phyloP scores from a whole-genome alignment of 2,113 vertebrate genomes.

The Apteryx mantelli region DNA sequence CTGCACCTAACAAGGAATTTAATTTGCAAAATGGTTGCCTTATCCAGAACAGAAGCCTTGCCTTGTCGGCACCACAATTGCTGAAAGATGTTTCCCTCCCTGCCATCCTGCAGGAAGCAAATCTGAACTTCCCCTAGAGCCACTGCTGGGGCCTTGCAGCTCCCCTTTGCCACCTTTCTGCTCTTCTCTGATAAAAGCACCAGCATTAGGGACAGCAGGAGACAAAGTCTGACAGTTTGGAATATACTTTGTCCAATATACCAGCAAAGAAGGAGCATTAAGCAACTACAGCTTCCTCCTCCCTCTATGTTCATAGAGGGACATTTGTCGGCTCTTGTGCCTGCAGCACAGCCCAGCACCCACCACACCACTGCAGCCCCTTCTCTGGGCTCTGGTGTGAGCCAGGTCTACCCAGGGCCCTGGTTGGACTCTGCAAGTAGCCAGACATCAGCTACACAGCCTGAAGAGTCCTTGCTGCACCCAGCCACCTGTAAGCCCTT shows the following conservation, averaged over 20 bases:
- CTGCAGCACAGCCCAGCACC: accelerated
- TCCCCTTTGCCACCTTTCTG: neutral
- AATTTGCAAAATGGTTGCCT: neutral
- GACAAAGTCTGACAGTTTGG: neutral
- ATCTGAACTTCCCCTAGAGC: neutral
- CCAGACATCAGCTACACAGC: neutral
- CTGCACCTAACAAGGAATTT: neutral
- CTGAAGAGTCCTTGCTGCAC: accelerated
- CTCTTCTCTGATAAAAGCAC: neutral
- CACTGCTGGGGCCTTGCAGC: neutral
- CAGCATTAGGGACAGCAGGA: neutral
- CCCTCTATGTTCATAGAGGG: too few relatives aligned
- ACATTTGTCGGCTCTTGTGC: neutral
- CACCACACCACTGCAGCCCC: accelerated
- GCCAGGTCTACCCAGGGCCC: neutral
- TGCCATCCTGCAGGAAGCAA: neutral
- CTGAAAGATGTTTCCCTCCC: neutral
- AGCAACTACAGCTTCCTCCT: neutral
- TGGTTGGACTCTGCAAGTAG: neutral
- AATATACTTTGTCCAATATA: neutral
- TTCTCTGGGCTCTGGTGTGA: neutral
- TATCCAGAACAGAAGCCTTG: neutral
- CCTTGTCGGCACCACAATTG: accelerated
- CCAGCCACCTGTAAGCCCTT: accelerated
- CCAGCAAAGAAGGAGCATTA: neutral